Base-by-base conservation (phyloP, 2,113 vertebrate genomes). In the Gymnorhina tibicen region DNA sequence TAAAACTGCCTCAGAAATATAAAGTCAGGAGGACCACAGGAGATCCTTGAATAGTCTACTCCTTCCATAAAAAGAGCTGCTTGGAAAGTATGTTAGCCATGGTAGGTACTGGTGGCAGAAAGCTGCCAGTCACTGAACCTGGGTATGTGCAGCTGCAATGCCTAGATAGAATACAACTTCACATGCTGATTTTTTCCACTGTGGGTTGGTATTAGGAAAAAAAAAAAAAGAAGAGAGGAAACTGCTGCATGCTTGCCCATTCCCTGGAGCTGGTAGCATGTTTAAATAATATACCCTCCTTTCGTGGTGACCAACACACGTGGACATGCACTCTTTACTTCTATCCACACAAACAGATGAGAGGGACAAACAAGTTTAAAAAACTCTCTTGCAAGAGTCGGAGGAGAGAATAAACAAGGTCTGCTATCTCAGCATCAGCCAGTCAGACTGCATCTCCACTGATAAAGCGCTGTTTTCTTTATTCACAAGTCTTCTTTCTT, bases 401-500 rank as follows among this genome's bases (percentile, higher is more conserved):
- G 50, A 83, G 63, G 58, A 95, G 64, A 79, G 33, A 80, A 73
- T 24, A 75, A 93, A 90, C 50, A 87, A 52, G 27, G 62, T 23
- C 23, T 16, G 26, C 49, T 96, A 92, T 91, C 87, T 53, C 41
- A 60, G 69, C 46, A 94, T 90, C 86, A 88, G 64, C 50, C 72
- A 78, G 53, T 73, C 73, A 68, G 81, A 58, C 59, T 69, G 42
- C 85, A 96, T 91, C 91, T 93, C 79, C 58, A 11, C 50, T 67
- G 91, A 89, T 72, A 91, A 74, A 47, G 19, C 24, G 58, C 8
- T 96, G 81, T 93, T 97, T 93, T 96, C 88, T 81, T 95, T 96
- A 68, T 70, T 81, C 66, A 59, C 2, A 11, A 92, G 64, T 94
- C 96, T 92, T 97, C 96, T 97, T 97, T 97, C 97, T 94, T 95